Evolutionary conservation across 2,113 vertebrate genomes (phyloP), one percentile per base, ranked within the genome.

Genomic region (Scartelaos histophorus): DNA sequence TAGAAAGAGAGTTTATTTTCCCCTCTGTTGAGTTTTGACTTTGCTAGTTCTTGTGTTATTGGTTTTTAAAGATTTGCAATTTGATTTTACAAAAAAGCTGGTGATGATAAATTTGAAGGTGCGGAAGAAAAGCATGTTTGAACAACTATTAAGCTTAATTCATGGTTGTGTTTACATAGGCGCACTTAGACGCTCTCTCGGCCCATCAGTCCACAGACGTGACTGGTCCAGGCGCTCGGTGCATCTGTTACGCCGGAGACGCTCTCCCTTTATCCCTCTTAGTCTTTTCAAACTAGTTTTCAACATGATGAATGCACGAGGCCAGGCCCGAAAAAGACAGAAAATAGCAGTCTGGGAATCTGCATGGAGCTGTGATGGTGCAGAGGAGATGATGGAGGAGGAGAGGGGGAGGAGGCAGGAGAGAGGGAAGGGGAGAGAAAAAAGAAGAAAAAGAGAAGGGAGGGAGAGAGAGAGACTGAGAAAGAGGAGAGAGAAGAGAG

Each of bases 351-450:
- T 92, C 91, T 93, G 91, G 89, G 92, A 95, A 95, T 96, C 93
- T 95, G 95, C 95, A 95, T 94, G 94, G 95, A 96, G 95, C 95
- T 93, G 94, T 95, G 93, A 95, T 92, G 94, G 95, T 95, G 95
- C 95, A 35, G 25, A 60, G 38, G 80, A 72, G 66, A 62, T 17
- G 17, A n/a, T n/a, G 67, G 2, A n/a, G 21, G 21, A 49, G n/a
- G 65, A 64, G 35, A 29, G 29, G 29, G 29, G 49, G 3, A 65
- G 53, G 46, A 68, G 46, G 67, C 4, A n/a, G 21, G 21, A 49
- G 65, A 64, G 35, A 29, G 29, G 29, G 29, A 4, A 29, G 29
- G 29, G 4, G 29, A 29, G 29, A 29, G 29, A 29, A 29, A 4
- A 29, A 29, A 29, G 29, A 29, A 29, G 29, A 29, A 29, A 29